Evolutionary conservation across 1,140 invertebrate species (phyloP), one percentile per base, ranked within the genome.

Genomic region (Triops longicaudatus): DNA sequence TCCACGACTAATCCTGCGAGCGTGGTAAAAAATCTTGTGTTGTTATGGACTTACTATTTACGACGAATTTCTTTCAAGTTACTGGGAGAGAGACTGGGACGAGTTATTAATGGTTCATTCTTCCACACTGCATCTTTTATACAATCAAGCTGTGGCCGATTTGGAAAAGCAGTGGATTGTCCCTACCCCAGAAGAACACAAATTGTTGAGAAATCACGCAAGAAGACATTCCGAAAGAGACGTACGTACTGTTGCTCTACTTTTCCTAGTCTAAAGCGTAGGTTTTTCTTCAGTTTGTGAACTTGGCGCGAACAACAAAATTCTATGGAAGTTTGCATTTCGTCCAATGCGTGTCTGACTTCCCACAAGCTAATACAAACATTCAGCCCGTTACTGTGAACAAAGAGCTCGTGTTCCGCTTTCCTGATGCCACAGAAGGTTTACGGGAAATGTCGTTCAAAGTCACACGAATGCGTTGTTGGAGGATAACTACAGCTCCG

Each of bases 381-480:
- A 91, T 91, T 1, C 82, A 89, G 73, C 87, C 95, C 26, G 87
- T 88, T 73, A 90, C 92, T 82, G 93, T 93, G 44, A 90, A 90
- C 83, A 88, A 90, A 82, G 93, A 95, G 85, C 83, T 96, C 1
- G 90, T 89, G 82, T 88, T 95, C 79, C 86, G 90, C 76, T 80
- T 63, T 41, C 85, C 87, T 78, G 83, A 84, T 43, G 83, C 86
- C 72, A 84, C 82, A 27, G 84, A 85, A 73, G 85, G 88, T 80
- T 83, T 88, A 5, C 88, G 88, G 82, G 95, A 98, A 84, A 90
- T 91, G 17, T 87, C 88, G 81, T 98, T 97, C 83, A 93, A 95
- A 85, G 93, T 98, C 6, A 97, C 96, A 1, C 87, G 96, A 80
- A 98, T 98, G 91, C 88, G 93, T 79, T 97, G 96, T 81, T 98